Conservation (phyloP, 1,140 invertebrate species). For the Colletes latitarsis region DNA sequence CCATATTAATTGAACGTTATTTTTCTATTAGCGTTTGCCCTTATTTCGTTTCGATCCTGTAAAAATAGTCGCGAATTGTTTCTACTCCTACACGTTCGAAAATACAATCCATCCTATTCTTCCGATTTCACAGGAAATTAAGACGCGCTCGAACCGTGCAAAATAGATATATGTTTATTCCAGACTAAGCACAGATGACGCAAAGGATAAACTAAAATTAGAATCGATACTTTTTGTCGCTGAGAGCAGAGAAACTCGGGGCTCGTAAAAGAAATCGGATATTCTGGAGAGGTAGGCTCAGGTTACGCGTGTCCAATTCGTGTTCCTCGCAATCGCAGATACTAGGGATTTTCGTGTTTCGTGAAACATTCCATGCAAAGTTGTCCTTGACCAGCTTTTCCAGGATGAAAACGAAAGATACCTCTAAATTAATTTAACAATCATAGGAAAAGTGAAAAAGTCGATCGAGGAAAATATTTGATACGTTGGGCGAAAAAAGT, state of each 20-base stretch:
- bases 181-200: slow-evolving; percentile 34
- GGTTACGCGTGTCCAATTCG: slow-evolving; percentile 1
- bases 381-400: too few relatives aligned
- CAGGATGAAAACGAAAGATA: too few relatives aligned
- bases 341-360: not conserved
- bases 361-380: too few relatives aligned
- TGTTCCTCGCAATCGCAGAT: not conserved
- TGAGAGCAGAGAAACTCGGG: not conserved
- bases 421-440: too few relatives aligned
- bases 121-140: slow-evolving; percentile 21
- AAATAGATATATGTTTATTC: slow-evolving; percentile 30
- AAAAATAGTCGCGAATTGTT: too few relatives aligned
- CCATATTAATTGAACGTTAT: too few relatives aligned
- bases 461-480: not conserved
- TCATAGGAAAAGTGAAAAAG: too few relatives aligned
- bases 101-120: not conserved
- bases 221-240: slow-evolving; percentile 52
- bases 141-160: not conserved
- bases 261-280: not conserved
- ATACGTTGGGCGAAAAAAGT: too few relatives aligned
- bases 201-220: slow-evolving; percentile 53
- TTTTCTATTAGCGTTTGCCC: too few relatives aligned
- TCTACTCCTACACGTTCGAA: slow-evolving; percentile 1
- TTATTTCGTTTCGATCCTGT: not conserved
- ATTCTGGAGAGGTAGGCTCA: not conserved